phyloP scores from a whole-genome alignment of 2,888 invertebrate species.

The Eilema griseolum region DNA sequence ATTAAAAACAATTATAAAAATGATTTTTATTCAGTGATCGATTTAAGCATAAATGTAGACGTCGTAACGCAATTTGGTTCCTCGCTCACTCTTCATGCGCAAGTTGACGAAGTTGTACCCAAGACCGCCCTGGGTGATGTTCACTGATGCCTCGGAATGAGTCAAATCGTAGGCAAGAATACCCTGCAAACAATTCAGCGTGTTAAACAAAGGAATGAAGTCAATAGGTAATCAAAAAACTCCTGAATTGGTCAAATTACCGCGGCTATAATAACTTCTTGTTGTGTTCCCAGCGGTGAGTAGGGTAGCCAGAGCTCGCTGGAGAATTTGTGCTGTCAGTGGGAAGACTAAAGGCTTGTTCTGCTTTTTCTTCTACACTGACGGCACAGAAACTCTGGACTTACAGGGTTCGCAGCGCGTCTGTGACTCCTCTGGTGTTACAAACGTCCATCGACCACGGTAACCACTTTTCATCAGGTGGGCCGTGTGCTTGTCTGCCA shows the following conservation, averaged over 20 bases:
- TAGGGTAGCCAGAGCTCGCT: too few relatives aligned
- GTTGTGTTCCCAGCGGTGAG: too few relatives aligned
- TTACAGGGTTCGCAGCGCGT: too few relatives aligned
- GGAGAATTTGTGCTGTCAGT: too few relatives aligned
- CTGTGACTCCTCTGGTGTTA: too few relatives aligned
- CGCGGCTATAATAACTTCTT: too few relatives aligned
- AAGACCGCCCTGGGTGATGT: constrained; percentile 72
- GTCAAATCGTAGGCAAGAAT: constrained; percentile 57
- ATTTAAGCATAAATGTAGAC: constrained; percentile 68
- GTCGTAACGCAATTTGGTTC: constrained; percentile 61
- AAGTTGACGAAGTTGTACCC: constrained; percentile 68
- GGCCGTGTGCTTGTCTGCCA: too few relatives aligned
- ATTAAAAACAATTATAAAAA: background rate
- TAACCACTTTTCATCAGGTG: too few relatives aligned
- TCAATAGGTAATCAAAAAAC: background rate
- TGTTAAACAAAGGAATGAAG: background rate
- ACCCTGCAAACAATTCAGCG: constrained; percentile 55
- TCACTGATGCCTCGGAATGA: constrained; percentile 63
- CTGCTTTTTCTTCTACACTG: too few relatives aligned
- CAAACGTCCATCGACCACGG: too few relatives aligned
- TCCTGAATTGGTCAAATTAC: background rate
- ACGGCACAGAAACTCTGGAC: too few relatives aligned
- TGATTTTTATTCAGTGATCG: background rate
- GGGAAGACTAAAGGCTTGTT: too few relatives aligned
- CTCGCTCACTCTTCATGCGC: constrained; percentile 72